These are phyloP conservation scores for Tragelaphus buxtoni DNA, from an alignment of 2,113 vertebrate species.

Conservation along the genomic window DNA sequence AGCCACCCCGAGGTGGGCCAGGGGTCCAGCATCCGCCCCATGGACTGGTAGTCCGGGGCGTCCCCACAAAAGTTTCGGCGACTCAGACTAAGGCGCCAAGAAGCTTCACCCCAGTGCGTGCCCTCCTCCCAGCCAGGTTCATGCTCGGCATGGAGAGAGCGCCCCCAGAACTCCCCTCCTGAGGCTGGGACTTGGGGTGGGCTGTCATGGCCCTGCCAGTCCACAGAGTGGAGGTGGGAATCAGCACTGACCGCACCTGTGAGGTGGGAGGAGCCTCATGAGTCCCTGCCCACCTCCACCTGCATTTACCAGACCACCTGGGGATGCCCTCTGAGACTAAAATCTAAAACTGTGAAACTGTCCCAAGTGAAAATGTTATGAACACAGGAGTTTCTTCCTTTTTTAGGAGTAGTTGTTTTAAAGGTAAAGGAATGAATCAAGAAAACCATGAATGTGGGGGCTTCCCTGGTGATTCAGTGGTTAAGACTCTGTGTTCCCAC, in stretches of 20 bases:
- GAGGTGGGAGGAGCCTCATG: accelerated
- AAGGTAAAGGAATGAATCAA: background rate
- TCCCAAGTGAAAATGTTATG: background rate
- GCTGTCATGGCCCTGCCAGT: background rate
- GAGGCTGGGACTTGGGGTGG: background rate
- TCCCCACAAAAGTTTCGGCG: accelerated
- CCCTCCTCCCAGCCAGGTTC: too few relatives aligned
- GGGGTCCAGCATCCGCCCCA: accelerated
- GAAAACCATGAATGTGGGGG: accelerated
- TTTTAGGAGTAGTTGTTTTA: background rate
- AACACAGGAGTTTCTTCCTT: background rate
- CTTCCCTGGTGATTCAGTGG: background rate
- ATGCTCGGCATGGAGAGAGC: accelerated
- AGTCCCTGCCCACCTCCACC: accelerated
- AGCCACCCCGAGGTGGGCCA: accelerated
- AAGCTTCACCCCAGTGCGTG: accelerated
- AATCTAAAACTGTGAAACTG: background rate
- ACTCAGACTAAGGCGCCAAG: accelerated
- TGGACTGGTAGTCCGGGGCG: accelerated
- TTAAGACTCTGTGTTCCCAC: background rate
- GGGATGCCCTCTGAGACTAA: background rate
- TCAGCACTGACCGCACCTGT: accelerated
- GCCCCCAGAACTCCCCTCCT: background rate
- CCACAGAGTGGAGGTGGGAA: background rate
- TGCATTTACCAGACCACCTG: accelerated